phyloP scores from a whole-genome alignment of 2,888 invertebrate species.

The Hedychridium roseum region DNA sequence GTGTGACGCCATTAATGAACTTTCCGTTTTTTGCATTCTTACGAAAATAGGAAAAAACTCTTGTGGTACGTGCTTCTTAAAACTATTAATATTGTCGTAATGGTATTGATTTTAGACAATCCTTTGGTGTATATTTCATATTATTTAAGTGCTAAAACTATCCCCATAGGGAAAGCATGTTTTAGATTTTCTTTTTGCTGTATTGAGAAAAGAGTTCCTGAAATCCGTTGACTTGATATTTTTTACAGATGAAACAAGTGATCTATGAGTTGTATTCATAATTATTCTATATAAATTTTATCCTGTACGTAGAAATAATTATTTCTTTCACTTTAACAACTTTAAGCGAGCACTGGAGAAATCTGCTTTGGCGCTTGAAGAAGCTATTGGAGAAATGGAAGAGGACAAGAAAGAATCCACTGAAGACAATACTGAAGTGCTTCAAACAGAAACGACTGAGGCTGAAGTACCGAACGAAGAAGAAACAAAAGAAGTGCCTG shows the following conservation, averaged over 20 bases:
- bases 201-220: too few species aligned
- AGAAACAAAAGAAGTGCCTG: slow-evolving; percentile 63
- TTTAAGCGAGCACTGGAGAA: slow-evolving; percentile 59
- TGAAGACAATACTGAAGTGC: slow-evolving; percentile 33
- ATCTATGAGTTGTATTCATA: too few species aligned
- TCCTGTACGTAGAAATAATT: not conserved
- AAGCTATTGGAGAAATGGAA: slow-evolving; percentile 43
- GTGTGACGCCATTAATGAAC: slow-evolving; percentile 31
- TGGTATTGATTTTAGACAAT: too few species aligned
- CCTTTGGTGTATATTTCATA: too few species aligned
- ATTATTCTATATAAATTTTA: slow-evolving; percentile 1
- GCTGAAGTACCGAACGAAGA: slow-evolving; percentile 44
- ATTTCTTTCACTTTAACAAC: not conserved
- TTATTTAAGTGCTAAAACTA: not conserved
- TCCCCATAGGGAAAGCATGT: not conserved
- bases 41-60: slow-evolving; percentile 54
- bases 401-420: slow-evolving; percentile 45
- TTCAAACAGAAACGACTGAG: slow-evolving; percentile 25
- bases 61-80: slow-evolving; percentile 51
- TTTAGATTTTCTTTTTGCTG: slow-evolving; percentile 14
- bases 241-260: too few species aligned
- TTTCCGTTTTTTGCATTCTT: slow-evolving; percentile 46
- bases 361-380: slow-evolving; percentile 46
- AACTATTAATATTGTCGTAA: slow-evolving; percentile 27
- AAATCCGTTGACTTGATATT: too few species aligned